These are phyloP conservation scores for Lochmaea crataegi DNA, from an alignment of 2,888 invertebrate species.

Conservation along the genomic window DNA sequence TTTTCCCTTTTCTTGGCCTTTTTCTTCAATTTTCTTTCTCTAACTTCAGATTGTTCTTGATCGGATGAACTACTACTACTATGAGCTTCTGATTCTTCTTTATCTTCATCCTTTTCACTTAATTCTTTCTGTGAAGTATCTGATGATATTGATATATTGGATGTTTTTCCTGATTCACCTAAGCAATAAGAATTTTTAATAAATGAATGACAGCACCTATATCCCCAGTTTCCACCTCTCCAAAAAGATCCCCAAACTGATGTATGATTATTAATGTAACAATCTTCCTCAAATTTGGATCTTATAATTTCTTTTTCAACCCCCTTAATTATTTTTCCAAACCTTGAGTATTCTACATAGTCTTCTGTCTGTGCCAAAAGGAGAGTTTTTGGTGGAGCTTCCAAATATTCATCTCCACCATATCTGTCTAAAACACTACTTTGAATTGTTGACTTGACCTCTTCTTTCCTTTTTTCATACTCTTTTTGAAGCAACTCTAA, in stretches of 20 bases:
- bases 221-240: slow-evolving; percentile 95
- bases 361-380: slow-evolving; percentile 94
- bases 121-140: slow-evolving; percentile 43
- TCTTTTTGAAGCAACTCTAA: slow-evolving; percentile 90
- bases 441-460: slow-evolving; percentile 87
- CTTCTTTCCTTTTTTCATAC: slow-evolving; percentile 89
- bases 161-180: slow-evolving; percentile 75
- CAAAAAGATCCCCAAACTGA: slow-evolving; percentile 97
- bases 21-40: slow-evolving; percentile 64
- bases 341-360: slow-evolving; percentile 94
- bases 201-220: slow-evolving; percentile 93
- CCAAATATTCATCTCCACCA: slow-evolving; percentile 93
- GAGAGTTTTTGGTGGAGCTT: slow-evolving; percentile 89
- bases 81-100: slow-evolving; percentile 32
- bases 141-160: slow-evolving; percentile 37
- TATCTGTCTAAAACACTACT: slow-evolving; percentile 90
- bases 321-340: slow-evolving; percentile 88
- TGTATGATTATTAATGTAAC: slow-evolving; percentile 91
- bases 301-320: slow-evolving; percentile 88
- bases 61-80: slow-evolving; percentile 44
- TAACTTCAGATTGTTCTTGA: slow-evolving; percentile 60
- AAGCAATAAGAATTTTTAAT: slow-evolving; percentile 92
- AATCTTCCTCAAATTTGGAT: slow-evolving; percentile 95
- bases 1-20: slow-evolving; percentile 61
- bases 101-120: slow-evolving; percentile 54